Evolutionary conservation across 2,797 vertebrate genomes (phyloP).

Genomic region (Dromococcyx pavoninus): DNA sequence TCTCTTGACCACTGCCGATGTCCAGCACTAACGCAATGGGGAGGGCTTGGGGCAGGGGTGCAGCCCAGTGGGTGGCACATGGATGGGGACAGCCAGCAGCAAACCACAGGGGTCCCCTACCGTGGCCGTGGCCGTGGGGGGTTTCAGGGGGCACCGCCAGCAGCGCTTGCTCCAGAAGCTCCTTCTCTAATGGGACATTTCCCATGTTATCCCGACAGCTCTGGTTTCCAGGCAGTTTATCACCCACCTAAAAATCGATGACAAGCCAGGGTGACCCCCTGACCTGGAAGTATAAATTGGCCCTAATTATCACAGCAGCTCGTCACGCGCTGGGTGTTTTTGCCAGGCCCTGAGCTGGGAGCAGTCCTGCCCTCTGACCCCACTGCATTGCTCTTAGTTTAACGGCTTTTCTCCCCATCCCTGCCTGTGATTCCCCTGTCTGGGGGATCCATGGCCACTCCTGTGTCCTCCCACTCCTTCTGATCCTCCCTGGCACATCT

Average conservation of each 20-base stretch:
- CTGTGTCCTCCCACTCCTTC: neutral
- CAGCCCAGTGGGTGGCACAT: neutral
- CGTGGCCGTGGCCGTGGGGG: rapidly evolving
- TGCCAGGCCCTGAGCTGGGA: neutral
- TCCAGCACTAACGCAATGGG: neutral
- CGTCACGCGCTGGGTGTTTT: conserved; percentile 18
- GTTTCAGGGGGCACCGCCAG: rapidly evolving
- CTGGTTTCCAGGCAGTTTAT: conserved; percentile 59
- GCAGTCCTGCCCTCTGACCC: conserved; percentile 55
- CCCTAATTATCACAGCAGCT: conserved; percentile 56
- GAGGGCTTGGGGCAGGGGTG: neutral
- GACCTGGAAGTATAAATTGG: conserved; percentile 68
- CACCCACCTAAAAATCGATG: conserved; percentile 65
- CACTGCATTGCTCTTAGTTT: conserved; percentile 34
- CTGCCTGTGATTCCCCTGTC: neutral
- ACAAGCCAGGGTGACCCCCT: conserved; percentile 53
- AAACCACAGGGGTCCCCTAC: rapidly evolving
- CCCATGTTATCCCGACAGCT: conserved; percentile 10
- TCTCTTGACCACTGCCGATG: no score
- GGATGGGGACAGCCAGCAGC: neutral
- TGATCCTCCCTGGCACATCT: neutral
- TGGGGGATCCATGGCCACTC: rapidly evolving
- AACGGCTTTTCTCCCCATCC: conserved; percentile 27
- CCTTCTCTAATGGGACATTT: conserved; percentile 35
- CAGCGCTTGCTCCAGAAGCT: neutral